A percentile compares a stretch with the other conserved stretches of the same genome.
Conservation (phyloP, 2,888 invertebrate genomes). For the Papilio demoleus region DNA sequence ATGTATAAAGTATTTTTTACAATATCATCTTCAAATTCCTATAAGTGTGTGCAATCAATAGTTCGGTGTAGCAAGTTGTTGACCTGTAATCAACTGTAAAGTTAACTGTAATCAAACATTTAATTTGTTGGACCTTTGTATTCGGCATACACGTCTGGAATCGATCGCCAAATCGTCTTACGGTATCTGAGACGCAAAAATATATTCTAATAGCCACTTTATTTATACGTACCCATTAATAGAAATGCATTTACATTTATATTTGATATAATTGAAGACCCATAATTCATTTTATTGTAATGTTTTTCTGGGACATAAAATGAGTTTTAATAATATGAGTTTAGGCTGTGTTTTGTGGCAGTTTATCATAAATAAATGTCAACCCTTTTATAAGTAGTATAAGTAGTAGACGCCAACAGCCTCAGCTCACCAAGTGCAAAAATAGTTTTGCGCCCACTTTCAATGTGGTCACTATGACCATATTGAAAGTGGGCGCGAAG, state of each 20-base stretch:
- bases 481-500: no score
- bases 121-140: slow-evolving; percentile 65
- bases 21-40: slow-evolving; percentile 17
- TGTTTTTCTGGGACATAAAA: no score
- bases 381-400: no score
- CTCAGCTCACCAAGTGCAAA: no score
- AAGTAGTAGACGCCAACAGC: no score
- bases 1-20: neutral
- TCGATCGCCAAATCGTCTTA: slow-evolving; percentile 51
- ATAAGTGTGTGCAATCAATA: slow-evolving; percentile 16
- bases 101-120: slow-evolving; percentile 77
- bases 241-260: neutral
- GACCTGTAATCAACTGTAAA: slow-evolving; percentile 72
- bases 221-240: neutral
- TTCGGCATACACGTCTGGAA: slow-evolving; percentile 61
- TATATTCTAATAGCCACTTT: slow-evolving; percentile 19
- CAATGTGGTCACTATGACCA: no score
- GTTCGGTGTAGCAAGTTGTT: slow-evolving; percentile 51
- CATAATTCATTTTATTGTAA: no score
- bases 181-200: slow-evolving; percentile 43
- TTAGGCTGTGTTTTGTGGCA: no score
- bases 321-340: no score
- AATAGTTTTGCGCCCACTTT: no score
- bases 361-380: no score
- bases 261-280: no score